These are phyloP conservation scores for Drosophila ustulata DNA, from an alignment of 2,888 invertebrate genomes.

Conservation along the genomic window DNA sequence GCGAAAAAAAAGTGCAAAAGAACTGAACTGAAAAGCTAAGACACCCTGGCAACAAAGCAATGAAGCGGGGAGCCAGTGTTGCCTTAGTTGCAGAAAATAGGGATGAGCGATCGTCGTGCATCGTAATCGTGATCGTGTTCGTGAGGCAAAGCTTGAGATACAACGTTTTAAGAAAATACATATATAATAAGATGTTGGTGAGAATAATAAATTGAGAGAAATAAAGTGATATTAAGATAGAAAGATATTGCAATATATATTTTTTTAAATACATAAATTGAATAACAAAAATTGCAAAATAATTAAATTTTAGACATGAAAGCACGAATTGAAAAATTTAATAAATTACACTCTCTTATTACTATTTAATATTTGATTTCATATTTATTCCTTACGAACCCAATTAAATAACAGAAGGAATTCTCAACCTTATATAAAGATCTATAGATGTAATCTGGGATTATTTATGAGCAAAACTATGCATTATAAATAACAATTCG, in stretches of 20 bases:
- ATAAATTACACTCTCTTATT: too few relatives aligned
- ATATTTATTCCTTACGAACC: neutral
- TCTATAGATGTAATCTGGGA: neutral
- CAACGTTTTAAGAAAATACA: neutral
- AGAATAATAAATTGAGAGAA: too few relatives aligned
- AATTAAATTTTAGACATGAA: too few relatives aligned
- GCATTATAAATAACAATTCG: conserved; percentile 49
- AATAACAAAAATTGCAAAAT: too few relatives aligned
- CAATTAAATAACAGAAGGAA: neutral
- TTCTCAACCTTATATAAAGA: neutral
- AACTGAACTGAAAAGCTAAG: conserved; percentile 17
- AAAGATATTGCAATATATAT: too few relatives aligned
- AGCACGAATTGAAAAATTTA: too few relatives aligned
- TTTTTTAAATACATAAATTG: too few relatives aligned
- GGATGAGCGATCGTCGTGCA: conserved; percentile 47
- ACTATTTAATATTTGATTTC: too few relatives aligned
- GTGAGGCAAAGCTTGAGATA: conserved; percentile 19
- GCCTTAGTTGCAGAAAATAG: conserved; percentile 51
- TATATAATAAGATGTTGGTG: neutral
- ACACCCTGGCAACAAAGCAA: conserved; percentile 47
- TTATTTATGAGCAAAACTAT: conserved; percentile 3
- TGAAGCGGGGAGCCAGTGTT: conserved; percentile 49
- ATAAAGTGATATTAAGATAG: too few relatives aligned
- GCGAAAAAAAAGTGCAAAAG: conserved; percentile 12
- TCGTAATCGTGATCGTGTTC: neutral